Base-by-base conservation (phyloP, 2,113 vertebrate species). In the Aptenodytes forsteri region DNA sequence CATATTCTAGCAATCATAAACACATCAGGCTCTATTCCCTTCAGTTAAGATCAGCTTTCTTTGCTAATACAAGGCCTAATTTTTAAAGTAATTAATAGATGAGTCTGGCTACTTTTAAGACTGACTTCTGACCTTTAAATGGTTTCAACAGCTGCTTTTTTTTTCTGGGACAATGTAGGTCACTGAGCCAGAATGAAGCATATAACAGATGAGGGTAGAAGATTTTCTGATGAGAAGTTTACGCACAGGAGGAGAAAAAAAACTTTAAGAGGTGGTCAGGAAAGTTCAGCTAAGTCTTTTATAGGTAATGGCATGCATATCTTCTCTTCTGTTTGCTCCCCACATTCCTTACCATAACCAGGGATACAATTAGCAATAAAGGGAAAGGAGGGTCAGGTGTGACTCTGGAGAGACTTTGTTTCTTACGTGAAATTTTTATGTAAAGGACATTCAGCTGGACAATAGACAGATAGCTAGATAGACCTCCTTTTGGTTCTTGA, bases 201-300 rank as follows among this genome's bases (percentile, higher is more conserved):
- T 36, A 3, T 56, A 55, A 59, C 3, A n/a, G 16, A 36, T 1
- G 2, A 38, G 29, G 1, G 1, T 27, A 15, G 16, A 94, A 86
- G 49, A 54, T 22, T 36, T 79, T 91, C 27, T 14, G 7, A 42
- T 32, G 23, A 36, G 10, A 50, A 61, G 3, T 14, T 82, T 54
- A 40, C 23, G 36, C 11, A 13, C 2, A 66, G 4, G 4, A 83
- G 9, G 14, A 36, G 10, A 16, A 10, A 76, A 59, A 70, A 66
- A 36, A 7, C 6, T 47, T 47, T 25, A 22, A 38, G 6, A n/a
- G 0, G 3, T 34, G 6, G 6, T 38, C 34, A 58, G 62, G 7
- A 59, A 54, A 59, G 27, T 30, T 54, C 9, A 42, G 4, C 6
- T 38, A 55, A 76, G 11, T 34, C 1, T 36, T 71, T 49, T 16